Conservation (phyloP, 2,888 invertebrate genomes). For the Lamellibrachia satsuma region DNA sequence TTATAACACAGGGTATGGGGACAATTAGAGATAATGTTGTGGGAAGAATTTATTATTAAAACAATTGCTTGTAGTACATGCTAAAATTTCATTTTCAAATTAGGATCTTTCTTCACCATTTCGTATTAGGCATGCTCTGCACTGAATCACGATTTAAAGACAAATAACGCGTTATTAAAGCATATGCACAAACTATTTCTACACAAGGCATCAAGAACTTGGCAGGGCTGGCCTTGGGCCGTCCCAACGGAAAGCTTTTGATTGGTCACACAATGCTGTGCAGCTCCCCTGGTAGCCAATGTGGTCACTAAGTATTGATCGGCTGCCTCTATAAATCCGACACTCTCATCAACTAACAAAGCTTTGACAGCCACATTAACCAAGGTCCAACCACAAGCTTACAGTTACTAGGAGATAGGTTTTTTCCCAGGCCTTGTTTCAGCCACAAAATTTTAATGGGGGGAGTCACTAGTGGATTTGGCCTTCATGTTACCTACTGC, state of each 20-base stretch:
- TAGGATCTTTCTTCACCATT: too few relatives aligned
- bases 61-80: too few relatives aligned
- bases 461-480: not conserved
- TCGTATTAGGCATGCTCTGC: too few relatives aligned
- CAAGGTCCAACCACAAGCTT: not conserved
- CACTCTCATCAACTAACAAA: not conserved
- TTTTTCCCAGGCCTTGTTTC: not conserved
- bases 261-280: not conserved
- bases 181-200: not conserved
- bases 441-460: not conserved
- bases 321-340: not conserved
- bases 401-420: not conserved
- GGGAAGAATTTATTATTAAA: too few relatives aligned
- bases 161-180: not conserved
- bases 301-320: conserved; percentile 1
- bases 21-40: too few relatives aligned
- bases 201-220: not conserved
- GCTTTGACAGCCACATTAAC: not conserved
- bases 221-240: not conserved
- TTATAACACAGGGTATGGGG: too few relatives aligned
- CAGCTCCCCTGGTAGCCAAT: conserved; percentile 10
- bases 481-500: not conserved
- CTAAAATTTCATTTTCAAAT: too few relatives aligned
- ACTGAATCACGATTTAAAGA: too few relatives aligned
- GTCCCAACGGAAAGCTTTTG: not conserved